phyloP scores from a whole-genome alignment of 2,797 vertebrate species.

The Phrynocephalus guinanensis region DNA sequence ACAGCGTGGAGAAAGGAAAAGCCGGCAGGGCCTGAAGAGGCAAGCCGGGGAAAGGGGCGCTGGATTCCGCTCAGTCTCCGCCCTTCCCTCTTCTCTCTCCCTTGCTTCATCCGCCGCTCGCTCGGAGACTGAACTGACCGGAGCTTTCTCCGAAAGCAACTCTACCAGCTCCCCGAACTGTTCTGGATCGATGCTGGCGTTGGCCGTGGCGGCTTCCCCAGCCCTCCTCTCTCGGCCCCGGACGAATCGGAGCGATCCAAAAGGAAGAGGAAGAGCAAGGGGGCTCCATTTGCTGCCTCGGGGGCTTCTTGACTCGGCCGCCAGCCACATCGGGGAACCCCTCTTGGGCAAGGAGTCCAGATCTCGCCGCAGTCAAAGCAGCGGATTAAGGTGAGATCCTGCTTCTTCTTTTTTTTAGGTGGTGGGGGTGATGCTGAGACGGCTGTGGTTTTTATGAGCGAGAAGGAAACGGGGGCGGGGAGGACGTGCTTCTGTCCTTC shows the following conservation, averaged over 20 bases:
- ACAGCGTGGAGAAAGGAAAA: slow-evolving; percentile 10
- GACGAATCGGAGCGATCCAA: background rate
- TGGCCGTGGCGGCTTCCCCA: no score
- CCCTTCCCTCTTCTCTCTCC: background rate
- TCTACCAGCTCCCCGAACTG: background rate
- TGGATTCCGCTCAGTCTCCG: background rate
- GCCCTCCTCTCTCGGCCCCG: background rate
- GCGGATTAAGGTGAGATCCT: slow-evolving; percentile 34
- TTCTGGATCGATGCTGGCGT: background rate
- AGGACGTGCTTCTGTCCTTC: background rate
- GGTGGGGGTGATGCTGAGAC: slow-evolving; percentile 4
- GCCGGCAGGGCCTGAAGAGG: slow-evolving; percentile 47
- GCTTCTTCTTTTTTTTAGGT: background rate
- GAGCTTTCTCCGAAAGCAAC: slow-evolving; percentile 30
- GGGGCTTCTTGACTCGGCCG: no score
- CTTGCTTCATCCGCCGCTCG: slow-evolving; percentile 24
- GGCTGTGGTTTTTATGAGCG: background rate
- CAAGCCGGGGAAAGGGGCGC: slow-evolving; percentile 15
- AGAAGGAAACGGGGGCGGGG: background rate
- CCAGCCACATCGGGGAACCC: background rate
- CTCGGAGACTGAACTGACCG: slow-evolving; percentile 29
- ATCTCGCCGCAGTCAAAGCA: background rate
- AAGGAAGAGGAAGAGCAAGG: background rate
- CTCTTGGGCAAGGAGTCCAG: background rate
- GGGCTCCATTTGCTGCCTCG: background rate